Base-by-base conservation (phyloP, 2,797 vertebrate genomes). In the Chloroceryle inda region DNA sequence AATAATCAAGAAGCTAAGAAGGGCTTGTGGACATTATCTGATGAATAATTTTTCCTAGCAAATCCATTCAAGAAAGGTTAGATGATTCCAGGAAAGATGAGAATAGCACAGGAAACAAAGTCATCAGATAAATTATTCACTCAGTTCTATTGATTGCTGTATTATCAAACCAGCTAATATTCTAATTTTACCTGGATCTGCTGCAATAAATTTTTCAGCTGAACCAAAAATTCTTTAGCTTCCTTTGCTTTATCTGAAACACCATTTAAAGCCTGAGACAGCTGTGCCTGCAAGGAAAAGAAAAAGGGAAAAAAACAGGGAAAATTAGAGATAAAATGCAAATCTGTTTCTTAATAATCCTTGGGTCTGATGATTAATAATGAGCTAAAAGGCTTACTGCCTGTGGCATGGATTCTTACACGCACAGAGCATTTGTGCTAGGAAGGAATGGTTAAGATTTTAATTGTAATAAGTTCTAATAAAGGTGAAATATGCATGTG, bases 201-300 rank as follows among this genome's bases (percentile, higher is more conserved):
- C 97, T 99, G 99, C n/a, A 99, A 98, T 96, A 99, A 98, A 97
- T 99, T 99, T 98, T 99, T 99, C 79, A 99, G 98, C 69, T 99
- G 99, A 79, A 99, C 98, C 97, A 99, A 98, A 96, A 99, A 99
- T 97, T 99, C 99, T 97, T 99, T 99, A 20, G 99, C 99, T 84
- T 99, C 99, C 94, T 99, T 99, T 63, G 99, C 99, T 98, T 99
- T 99, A 92, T 99, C 99, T 1, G 99, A 99, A 91, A 99, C 98
- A 5, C 99, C 99, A 35, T 99, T 99, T 96, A 99, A 98, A 68
- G 99, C 99, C 98, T 99, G 99, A 92, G 99, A 99, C 42, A 99
- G 98, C 95, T 99, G 99, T 78, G 99, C 99, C 99, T 99, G 98
- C 42, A 97, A 96, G 72, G 42, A 67, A 93, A 64, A 77, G 68